phyloP scores from a whole-genome alignment of 2,113 vertebrate species.

The Eleginops maclovinus region DNA sequence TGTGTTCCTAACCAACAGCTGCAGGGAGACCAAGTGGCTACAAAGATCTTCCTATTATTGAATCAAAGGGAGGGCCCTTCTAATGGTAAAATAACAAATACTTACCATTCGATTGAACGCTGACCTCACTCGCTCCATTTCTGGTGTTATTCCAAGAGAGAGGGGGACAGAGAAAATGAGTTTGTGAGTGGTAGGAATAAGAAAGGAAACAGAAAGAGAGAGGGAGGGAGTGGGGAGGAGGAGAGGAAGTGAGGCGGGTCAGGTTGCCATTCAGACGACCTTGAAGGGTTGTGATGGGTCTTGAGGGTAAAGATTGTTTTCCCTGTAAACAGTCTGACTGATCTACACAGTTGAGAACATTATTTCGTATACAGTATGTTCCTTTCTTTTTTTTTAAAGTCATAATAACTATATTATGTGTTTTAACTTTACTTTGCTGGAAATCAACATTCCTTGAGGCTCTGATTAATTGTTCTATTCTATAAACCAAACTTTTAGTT shows the following conservation, averaged over 20 bases:
- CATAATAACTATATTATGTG: not conserved
- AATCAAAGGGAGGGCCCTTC: no score
- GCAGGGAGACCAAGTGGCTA: not conserved
- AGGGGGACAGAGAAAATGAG: not conserved
- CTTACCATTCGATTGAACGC: constrained; percentile 63
- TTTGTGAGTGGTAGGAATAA: not conserved
- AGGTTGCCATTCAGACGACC: not conserved
- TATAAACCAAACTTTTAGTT: not conserved
- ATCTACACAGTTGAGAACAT: not conserved
- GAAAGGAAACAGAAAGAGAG: not conserved
- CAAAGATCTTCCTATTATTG: not conserved
- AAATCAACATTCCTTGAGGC: not conserved
- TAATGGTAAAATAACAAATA: not conserved
- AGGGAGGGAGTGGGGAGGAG: not conserved
- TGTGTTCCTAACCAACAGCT: not conserved
- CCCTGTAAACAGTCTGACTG: constrained; percentile 13
- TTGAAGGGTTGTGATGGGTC: not conserved
- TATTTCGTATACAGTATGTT: not conserved
- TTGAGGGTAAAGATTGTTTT: constrained; percentile 19
- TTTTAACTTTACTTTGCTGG: not conserved
- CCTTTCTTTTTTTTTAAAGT: not conserved
- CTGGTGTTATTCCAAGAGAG: not conserved
- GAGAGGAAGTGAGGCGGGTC: not conserved
- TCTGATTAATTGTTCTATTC: not conserved
- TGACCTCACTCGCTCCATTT: constrained; percentile 64